Base-by-base conservation (phyloP, 1,140 invertebrate genomes). In the Microplitis demolitor region DNA sequence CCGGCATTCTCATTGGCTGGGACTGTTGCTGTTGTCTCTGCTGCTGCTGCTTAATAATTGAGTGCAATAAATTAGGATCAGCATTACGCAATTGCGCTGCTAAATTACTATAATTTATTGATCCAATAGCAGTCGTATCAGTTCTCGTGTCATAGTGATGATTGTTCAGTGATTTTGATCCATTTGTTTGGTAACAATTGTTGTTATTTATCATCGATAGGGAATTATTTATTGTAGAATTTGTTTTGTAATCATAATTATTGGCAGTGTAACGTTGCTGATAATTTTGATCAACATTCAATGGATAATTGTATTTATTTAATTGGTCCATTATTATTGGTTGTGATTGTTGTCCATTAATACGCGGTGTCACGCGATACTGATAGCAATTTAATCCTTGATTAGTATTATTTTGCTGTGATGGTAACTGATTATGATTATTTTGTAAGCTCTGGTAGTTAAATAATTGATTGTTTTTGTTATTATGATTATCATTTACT, bases 271-370 rank as follows among this genome's bases (percentile, higher is more conserved):
- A 85, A 66, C 80, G 78, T 67, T 83, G 39, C 11, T 6, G 83
- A 75, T 82, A 86, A 60, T 67, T 67, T 9, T 53, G 53, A 33
- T 83, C 82, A 1, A 34, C 4, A 39, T 77, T 58, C 45, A 69
- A 79, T 33, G 83, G 83, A 78, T 82, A 85, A 71, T 82, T 82
- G 53, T 84, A 85, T 13, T 84, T 85, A 0, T 78, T 75, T 58
- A 76, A 73, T 71, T 83, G 80, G 11, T 84, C 79, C 11, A 69
- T 37, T n/a, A 73, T 53, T 45, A 45, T 45, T 45, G 39, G 39
- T 45, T 45, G 39, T 9, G 39, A n/a, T 51, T 63, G 14, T 78
- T 72, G 66, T 33, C 66, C 56, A 60, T 37, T 64, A 34, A 67
- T 31, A 69, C 11, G 54, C 35, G 74, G 61, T 54, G 79, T 53